Percentiles rank a stretch among this genome's conserved stretches.
Evolutionary conservation across 2,113 vertebrate species (phyloP).

Genomic region (Corythoichthys haematopterus): DNA sequence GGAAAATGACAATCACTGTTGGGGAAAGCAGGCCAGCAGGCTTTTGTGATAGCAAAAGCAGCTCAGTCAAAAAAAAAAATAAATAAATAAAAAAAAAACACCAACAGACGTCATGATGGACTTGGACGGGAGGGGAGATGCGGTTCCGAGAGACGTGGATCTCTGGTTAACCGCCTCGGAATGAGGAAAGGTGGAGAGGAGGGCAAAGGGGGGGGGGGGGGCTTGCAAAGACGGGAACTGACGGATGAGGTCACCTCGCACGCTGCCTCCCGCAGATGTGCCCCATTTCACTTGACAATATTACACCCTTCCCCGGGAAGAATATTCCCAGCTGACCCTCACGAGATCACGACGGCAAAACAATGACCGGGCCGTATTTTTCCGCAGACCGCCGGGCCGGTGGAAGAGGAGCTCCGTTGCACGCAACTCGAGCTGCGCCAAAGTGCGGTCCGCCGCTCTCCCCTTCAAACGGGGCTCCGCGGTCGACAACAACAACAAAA

Average conservation of each 20-base stretch:
- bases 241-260: neutral
- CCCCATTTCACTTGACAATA: neutral
- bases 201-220: neutral
- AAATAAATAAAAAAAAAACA: neutral
- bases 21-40: conserved; percentile 12
- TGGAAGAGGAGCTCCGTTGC: conserved; percentile 55
- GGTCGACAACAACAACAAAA: conserved; percentile 16
- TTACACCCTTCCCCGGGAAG: neutral
- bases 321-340: neutral
- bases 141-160: conserved; percentile 49
- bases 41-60: conserved; percentile 22
- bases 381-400: conserved; percentile 53
- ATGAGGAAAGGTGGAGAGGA: conserved; percentile 31
- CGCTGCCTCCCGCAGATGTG: neutral
- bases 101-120: conserved; percentile 53
- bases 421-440: conserved; percentile 65
- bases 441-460: conserved; percentile 59
- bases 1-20: conserved; percentile 6
- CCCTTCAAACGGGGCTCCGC: conserved; percentile 55
- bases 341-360: conserved; percentile 65
- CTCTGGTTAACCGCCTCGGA: conserved; percentile 62
- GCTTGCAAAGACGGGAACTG: conserved; percentile 22
- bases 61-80: conserved; percentile 14
- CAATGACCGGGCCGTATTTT: conserved; percentile 60
- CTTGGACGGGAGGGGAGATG: conserved; percentile 38